Conservation (phyloP, 2,797 vertebrate species). For the Tokudaia muenninki region DNA sequence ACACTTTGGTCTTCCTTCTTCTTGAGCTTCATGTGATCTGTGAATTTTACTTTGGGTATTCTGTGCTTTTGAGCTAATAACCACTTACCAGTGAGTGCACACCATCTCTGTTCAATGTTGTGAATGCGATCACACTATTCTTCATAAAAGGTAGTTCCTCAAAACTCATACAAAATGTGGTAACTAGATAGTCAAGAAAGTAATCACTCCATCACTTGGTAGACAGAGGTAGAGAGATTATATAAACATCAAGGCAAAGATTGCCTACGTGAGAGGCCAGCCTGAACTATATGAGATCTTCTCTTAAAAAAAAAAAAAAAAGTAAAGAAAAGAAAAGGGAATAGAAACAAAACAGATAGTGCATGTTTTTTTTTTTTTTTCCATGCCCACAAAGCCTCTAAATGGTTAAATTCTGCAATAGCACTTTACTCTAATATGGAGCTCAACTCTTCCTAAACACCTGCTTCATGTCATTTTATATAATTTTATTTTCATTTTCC, state of each 20-base stretch:
- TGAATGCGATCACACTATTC: not conserved
- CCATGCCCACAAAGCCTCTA: not conserved
- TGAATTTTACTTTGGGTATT: no score
- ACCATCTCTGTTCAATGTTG: not conserved
- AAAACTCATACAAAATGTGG: not conserved
- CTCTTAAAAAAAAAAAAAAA: not conserved
- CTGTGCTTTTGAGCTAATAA: no score
- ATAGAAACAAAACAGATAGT: not conserved
- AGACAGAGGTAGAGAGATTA: not conserved
- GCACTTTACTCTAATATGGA: not conserved
- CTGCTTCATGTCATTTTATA: constrained; percentile 75
- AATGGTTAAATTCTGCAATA: constrained; percentile 13
- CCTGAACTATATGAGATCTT: not conserved
- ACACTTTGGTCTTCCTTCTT: no score
- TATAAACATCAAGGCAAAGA: not conserved
- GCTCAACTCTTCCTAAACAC: constrained; percentile 49
- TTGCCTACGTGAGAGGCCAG: not conserved
- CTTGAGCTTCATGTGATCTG: no score
- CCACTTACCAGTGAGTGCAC: no score
- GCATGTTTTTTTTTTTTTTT: not conserved
- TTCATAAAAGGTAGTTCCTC: not conserved
- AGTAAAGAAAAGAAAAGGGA: not conserved
- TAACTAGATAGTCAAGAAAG: not conserved
- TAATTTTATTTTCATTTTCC: constrained; percentile 74
- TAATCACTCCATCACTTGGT: not conserved